These are phyloP conservation scores for Megamerina dolium DNA, from an alignment of 2,888 invertebrate species.

Conservation along the genomic window DNA sequence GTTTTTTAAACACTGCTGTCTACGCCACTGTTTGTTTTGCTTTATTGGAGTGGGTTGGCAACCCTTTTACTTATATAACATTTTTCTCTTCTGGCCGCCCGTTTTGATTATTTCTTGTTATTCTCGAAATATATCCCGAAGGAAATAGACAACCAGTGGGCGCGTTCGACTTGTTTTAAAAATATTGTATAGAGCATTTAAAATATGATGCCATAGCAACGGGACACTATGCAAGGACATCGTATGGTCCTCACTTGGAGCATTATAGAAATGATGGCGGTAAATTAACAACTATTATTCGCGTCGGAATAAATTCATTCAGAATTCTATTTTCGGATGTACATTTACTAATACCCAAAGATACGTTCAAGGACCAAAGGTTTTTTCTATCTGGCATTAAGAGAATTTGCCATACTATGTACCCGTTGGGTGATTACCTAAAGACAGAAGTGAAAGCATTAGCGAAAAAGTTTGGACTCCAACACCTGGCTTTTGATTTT, in stretches of 20 bases:
- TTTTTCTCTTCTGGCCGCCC: no score
- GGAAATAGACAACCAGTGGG: no score
- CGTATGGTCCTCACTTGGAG: conserved; percentile 70
- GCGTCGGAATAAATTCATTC: conserved; percentile 1
- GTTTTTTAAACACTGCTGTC: no score
- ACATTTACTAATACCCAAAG: conserved; percentile 64
- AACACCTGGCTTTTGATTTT: conserved; percentile 63
- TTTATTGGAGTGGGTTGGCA: no score
- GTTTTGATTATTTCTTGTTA: no score
- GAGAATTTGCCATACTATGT: conserved; percentile 79
- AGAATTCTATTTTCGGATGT: conserved; percentile 54
- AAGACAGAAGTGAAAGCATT: conserved; percentile 76
- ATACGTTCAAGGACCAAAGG: conserved; percentile 86
- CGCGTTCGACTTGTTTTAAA: conserved; percentile 84
- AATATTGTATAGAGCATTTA: conserved; percentile 68
- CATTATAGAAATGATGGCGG: conserved; percentile 55
- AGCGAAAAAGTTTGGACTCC: conserved; percentile 63
- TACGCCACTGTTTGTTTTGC: no score
- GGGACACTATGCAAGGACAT: conserved; percentile 91
- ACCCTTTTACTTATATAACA: no score
- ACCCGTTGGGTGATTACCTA: conserved; percentile 74
- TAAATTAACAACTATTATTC: conserved; percentile 31
- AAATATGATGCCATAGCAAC: conserved; percentile 88
- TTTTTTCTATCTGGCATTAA: conserved; percentile 85
- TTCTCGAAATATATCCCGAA: no score